A percentile compares a stretch with the other conserved stretches of the same genome.
phyloP scores from a whole-genome alignment of 2,797 vertebrate genomes.

The Cyclopterus lumpus region DNA sequence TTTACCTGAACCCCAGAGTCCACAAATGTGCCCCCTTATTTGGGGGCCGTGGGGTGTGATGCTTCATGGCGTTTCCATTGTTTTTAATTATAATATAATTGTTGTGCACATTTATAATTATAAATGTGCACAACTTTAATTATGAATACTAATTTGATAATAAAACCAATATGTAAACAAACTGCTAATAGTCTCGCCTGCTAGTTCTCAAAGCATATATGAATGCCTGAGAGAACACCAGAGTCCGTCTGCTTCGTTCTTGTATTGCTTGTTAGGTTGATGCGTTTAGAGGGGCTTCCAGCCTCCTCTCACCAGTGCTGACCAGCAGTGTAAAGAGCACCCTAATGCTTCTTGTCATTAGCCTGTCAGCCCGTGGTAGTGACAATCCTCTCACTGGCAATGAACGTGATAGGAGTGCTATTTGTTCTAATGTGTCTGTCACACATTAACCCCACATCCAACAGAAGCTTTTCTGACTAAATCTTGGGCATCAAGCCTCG shows the following conservation, averaged over 20 bases:
- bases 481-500: conserved; percentile 17
- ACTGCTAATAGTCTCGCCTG: no score
- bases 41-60: no score
- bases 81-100: no score
- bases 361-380: conserved; percentile 12
- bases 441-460: conserved; percentile 39
- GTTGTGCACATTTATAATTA: no score
- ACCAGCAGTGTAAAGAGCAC: background rate
- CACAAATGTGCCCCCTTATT: no score
- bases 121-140: background rate
- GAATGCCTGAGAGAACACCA: conserved; percentile 12
- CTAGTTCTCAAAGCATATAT: no score
- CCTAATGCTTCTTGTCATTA: conserved; percentile 43
- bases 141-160: no score
- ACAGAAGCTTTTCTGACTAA: conserved; percentile 17
- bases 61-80: background rate
- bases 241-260: conserved; percentile 1
- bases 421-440: conserved; percentile 46
- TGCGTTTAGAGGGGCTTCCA: conserved; percentile 5
- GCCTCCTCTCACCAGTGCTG: conserved; percentile 13
- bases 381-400: conserved; percentile 22
- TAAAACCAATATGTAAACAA: no score
- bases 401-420: conserved; percentile 29
- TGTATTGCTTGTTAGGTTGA: conserved; percentile 9
- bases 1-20: no score